These are phyloP conservation scores for Syngnathus scovelli DNA, from an alignment of 2,113 vertebrate species.

Conservation along the genomic window DNA sequence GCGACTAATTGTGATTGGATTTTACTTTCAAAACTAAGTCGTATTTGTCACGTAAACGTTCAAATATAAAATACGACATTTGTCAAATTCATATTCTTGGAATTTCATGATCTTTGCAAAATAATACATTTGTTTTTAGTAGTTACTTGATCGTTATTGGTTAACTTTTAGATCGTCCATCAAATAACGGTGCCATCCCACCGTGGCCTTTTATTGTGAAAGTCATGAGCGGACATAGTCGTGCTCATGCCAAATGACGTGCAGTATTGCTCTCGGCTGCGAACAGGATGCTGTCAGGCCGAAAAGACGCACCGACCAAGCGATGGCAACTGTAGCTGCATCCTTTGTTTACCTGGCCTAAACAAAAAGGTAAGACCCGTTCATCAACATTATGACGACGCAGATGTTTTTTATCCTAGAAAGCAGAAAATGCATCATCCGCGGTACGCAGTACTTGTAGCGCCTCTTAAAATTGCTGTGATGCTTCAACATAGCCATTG, in stretches of 20 bases:
- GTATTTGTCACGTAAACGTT: not conserved
- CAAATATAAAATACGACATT: not conserved
- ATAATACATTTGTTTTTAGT: not conserved
- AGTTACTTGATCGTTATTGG: not conserved
- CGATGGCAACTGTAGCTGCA: conserved; percentile 52
- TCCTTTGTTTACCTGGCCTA: conserved; percentile 49
- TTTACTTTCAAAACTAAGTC: not conserved
- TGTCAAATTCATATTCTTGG: not conserved
- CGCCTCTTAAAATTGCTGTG: conserved; percentile 3
- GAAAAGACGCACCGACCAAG: conserved; percentile 42
- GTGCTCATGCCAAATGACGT: not conserved
- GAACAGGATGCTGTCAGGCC: conserved; percentile 54
- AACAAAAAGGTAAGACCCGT: conserved; percentile 49
- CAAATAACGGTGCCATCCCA: not conserved
- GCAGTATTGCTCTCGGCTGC: conserved; percentile 25
- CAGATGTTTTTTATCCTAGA: not conserved
- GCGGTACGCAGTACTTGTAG: not conserved
- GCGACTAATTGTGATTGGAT: not conserved
- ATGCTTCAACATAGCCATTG: conserved; percentile 43
- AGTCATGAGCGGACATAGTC: conserved; percentile 10
- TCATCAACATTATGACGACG: not conserved
- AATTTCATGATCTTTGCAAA: not conserved
- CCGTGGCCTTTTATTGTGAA: conserved; percentile 27
- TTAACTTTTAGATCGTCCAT: not conserved
- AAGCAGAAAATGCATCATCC: not conserved